Base-by-base conservation (phyloP, 2,888 invertebrate species). In the Hoplodrina blanda region DNA sequence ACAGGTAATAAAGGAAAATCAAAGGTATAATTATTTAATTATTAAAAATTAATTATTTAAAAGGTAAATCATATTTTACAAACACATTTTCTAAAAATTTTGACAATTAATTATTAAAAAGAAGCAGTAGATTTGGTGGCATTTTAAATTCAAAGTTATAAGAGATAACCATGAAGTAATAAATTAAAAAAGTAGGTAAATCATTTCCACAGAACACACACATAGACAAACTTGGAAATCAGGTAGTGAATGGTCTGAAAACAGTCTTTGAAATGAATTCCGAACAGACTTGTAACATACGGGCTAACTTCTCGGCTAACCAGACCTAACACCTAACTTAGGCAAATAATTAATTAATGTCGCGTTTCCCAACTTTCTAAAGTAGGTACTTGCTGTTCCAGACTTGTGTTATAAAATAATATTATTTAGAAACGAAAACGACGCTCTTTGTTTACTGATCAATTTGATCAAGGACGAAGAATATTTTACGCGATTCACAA, bases 1-100 rank as follows among this genome's bases (percentile, higher is more conserved):
- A 91, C 53, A 93, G 89, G 95, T 95, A 88, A 86, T 1, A 61
- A n/a, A 41, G 0, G 6, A 0, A 15, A 44, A 44, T 11, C 37
- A 44, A 13, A 44, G 44, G 11, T 44, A 11, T 44, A 44, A 13
- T 44, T 44, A 13, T 44, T 44, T 6, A 44, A n/a, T n/a, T n/a
- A n/a, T n/a, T n/a, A n/a, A n/a, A n/a, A n/a, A n/a, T n/a, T n/a
- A n/a, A n/a, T n/a, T n/a, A n/a, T n/a, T n/a, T n/a, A n/a, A n/a
- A n/a, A n/a, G n/a, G n/a, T n/a, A n/a, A n/a, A n/a, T n/a, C n/a
- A n/a, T n/a, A n/a, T n/a, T n/a, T n/a, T 15, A 44, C 44, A 44
- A 4, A 15, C 44, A 44, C 15, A 44, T 4, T 46, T 17, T 46
- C 15, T 4, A 15, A 0, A 46, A 17, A 0, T 46, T 5, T 46